Evolutionary conservation across 1,140 invertebrate species (phyloP).

Genomic region (Araneus ventricosus): DNA sequence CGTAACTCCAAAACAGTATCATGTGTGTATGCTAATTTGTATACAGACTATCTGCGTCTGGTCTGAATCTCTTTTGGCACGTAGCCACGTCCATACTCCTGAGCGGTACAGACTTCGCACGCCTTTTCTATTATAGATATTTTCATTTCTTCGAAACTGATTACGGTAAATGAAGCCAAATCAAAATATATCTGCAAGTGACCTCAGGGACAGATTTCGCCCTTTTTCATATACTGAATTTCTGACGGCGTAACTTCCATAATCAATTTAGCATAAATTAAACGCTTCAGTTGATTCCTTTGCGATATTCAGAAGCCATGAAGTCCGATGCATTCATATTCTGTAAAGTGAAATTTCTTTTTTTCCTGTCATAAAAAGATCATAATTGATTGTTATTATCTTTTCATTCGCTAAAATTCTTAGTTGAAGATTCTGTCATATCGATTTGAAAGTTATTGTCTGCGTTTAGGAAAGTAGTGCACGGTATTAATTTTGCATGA

Average conservation of each 20-base stretch:
- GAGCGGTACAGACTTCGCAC: no score
- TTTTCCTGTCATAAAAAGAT: background rate
- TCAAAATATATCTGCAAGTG: background rate
- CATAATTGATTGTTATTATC: background rate
- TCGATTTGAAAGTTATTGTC: no score
- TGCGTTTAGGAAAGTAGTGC: no score
- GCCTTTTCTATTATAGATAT: background rate
- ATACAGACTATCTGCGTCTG: no score
- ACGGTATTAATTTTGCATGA: no score
- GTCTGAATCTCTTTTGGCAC: no score
- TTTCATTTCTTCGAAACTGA: conserved; percentile 2
- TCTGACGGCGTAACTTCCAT: background rate
- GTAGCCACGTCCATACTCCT: no score
- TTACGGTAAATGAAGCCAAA: background rate
- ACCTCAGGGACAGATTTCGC: background rate
- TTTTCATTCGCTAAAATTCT: no score
- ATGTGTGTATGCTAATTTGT: no score
- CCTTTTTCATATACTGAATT: background rate
- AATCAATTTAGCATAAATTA: background rate
- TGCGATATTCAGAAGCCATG: background rate
- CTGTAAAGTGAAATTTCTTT: background rate
- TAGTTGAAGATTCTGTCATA: no score
- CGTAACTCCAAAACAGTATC: no score
- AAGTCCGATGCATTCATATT: background rate
- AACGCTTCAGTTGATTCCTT: background rate